Evolutionary conservation across 2,797 vertebrate genomes (phyloP), one percentile per base, ranked within the genome.

Genomic region (Enteromius argenteus): DNA sequence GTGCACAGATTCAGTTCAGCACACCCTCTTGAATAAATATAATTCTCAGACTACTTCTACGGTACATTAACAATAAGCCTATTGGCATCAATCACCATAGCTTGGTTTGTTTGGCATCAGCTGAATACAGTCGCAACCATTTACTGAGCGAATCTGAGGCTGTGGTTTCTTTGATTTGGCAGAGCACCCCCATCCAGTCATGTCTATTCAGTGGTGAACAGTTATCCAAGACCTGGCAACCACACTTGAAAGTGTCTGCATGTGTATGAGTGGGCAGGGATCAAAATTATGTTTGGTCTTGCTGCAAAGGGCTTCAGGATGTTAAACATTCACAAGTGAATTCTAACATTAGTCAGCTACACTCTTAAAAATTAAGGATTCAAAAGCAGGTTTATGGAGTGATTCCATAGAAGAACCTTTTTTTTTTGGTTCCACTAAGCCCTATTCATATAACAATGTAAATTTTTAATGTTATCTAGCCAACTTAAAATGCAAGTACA

Each of bases 141-240:
- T 51, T 10, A 44, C 78, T 68, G 3, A 69, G 32, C 30, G 8
- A 51, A 80, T 80, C 64, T 27, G 30, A 67, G 44, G 78, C 78
- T 21, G 39, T 15, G 64, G 49, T 68, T 80, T 80, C 30, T 39
- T 39, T 68, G 4, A 66, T 66, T 79, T 78, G 76, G 76, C 76
- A 78, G 60, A 51, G 27, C 44, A 60, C 35, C 32, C n/a, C 23
- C 46, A 69, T 80, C 21, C 49, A 39, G 46, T 69, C 27, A 95
- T 91, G 92, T 93, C 67, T 79, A 93, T 81, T 62, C 88, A 91
- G 91, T 87, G 90, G 91, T 88, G 86, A 93, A 78, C 37, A 62
- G 39, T 64, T 62, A 64, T 78, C 78, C 66, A 42, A 80, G 66
- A 56, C 46, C 79, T 51, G 79, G 46, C 66, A 66, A 74, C 35